Evolutionary conservation across 2,113 vertebrate species (phyloP).

Genomic region (Herpetotheres cachinnans): DNA sequence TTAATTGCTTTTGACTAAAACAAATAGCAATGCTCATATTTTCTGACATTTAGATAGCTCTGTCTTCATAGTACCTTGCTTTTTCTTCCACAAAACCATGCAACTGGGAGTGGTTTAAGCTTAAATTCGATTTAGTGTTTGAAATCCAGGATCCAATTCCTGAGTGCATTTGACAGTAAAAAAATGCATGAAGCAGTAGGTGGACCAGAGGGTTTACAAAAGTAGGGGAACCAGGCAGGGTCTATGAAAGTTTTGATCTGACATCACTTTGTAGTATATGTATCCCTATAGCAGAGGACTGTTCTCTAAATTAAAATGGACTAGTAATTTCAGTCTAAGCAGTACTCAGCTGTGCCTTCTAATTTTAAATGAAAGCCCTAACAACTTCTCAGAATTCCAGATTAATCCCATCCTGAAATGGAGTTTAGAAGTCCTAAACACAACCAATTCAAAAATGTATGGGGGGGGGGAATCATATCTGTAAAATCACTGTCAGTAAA

Average conservation of each 20-base stretch:
- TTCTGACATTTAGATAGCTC: neutral
- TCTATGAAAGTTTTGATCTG: neutral
- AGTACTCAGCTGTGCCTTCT: neutral
- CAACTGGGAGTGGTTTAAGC: neutral
- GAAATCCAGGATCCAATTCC: neutral
- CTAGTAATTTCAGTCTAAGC: neutral
- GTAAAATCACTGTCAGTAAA: neutral
- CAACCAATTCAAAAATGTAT: neutral
- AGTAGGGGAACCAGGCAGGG: neutral
- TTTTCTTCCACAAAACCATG: neutral
- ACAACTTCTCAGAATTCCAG: neutral
- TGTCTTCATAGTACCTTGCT: neutral
- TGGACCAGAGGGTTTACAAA: neutral
- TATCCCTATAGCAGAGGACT: neutral
- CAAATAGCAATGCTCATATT: neutral
- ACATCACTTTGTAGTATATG: neutral
- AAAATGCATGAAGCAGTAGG: neutral
- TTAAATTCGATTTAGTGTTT: neutral
- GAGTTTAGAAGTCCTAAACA: neutral
- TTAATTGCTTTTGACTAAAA: neutral
- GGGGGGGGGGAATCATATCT: fast-evolving
- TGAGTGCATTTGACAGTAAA: neutral
- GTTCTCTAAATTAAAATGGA: neutral
- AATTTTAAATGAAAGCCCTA: neutral
- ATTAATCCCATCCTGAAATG: neutral